Base-by-base conservation (phyloP, 2,888 invertebrate species). In the Girardia tigrina region DNA sequence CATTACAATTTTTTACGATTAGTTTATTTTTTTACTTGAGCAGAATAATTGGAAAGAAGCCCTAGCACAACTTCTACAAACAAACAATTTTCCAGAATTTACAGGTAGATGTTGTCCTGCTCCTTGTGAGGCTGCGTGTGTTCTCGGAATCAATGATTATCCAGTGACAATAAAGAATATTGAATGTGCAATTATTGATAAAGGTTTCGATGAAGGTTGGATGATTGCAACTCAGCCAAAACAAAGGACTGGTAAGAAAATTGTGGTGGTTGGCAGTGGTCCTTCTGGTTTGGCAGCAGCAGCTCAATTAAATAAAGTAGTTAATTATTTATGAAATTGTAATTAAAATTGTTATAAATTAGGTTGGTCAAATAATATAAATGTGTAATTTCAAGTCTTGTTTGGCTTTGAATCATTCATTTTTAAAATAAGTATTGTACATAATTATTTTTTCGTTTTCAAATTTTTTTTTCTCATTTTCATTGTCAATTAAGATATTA, bases 101-200 rank as follows among this genome's bases (percentile, higher is more conserved):
- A 92, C 92, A 28, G 94, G 94, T 0, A 88, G 98, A 71, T 87
- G 87, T n/a, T 88, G 88, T 79, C 88, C 88, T 6, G 98, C 98
- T 12, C 97, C 98, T 8, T 98, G 98, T 85, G 98, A 98, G 85
- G 97, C 93, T 72, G 93, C 97, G 1, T 98, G 98, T 84, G 95
- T 95, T 77, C 86, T 97, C 78, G 94, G 89, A 23, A 98, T 98
- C 82, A 93, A 92, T 26, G 91, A 93, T 81, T 94, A 94, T 1
- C 88, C 97, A 14, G 98, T 98, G 27, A 97, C 97, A 78, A 98
- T 98, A 84, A 98, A 98, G 86, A 94, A 94, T 84, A 97, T 98
- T 80, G 98, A 98, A 86, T 95, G 95, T 84, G 89, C 95, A 76
- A 98, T 98, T 83, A 95, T 98, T 80, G 98, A 98, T 86, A 89